These are phyloP conservation scores for Nomada fabriciana DNA, from an alignment of 2,888 invertebrate species.

Conservation along the genomic window DNA sequence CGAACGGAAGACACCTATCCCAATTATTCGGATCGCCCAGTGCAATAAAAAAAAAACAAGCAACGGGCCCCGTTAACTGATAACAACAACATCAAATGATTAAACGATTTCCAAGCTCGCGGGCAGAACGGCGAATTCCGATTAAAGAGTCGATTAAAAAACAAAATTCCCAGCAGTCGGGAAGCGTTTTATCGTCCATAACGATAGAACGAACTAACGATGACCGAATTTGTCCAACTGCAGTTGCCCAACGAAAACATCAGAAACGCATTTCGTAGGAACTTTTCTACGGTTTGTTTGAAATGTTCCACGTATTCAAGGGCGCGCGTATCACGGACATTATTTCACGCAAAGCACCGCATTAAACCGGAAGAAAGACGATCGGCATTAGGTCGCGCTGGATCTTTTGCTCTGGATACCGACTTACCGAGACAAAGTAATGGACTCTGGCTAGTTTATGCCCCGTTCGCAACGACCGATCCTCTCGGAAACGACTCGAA, in stretches of 20 bases:
- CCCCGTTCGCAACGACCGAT: conserved; percentile 51
- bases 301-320: conserved; percentile 47
- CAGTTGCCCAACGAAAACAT: conserved; percentile 36
- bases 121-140: neutral
- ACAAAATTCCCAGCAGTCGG: neutral
- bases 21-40: neutral
- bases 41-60: neutral
- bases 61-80: neutral
- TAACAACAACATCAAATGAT: conserved; percentile 1
- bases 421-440: conserved; percentile 67
- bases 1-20: no score
- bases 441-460: conserved; percentile 64
- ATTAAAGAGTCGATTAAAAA: conserved; percentile 6
- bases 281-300: conserved; percentile 34
- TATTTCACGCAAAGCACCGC: conserved; percentile 65
- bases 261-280: conserved; percentile 32
- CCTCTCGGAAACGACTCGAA: conserved; percentile 48
- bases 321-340: conserved; percentile 45
- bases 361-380: conserved; percentile 66
- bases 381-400: conserved; percentile 66
- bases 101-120: neutral
- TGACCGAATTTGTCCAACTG: neutral
- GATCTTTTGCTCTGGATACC: conserved; percentile 59
- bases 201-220: conserved; percentile 11
- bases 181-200: neutral